Evolutionary conservation across 2,113 vertebrate genomes (phyloP), one percentile per base, ranked within the genome.

Genomic region (Seriola quinqueradiata): DNA sequence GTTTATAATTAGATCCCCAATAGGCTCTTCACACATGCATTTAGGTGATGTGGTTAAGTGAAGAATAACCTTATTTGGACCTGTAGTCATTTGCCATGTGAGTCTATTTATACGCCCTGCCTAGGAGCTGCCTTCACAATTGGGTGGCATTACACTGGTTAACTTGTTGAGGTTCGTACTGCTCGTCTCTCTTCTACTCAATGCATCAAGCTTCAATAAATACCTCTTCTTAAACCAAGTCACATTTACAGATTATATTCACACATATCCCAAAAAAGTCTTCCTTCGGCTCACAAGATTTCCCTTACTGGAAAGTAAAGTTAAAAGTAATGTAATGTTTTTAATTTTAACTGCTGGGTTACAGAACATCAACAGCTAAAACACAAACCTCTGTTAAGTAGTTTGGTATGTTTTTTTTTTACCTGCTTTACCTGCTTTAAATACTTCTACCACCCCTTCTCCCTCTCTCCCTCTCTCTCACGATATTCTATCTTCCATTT

Each of bases 401-500:
- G 13, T 48, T 32, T n/a, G 59, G 2, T 81, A n/a, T 36, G 25
- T 2, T 2, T 28, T 28, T 25, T 76, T 67, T 34, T 23, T 48
- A 16, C 6, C 13, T 61, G 9, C 60, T 2, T 48, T 46, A 46
- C 40, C 13, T 61, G 12, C 60, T 2, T 48, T 46, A 46, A 7
- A 10, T 10, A 8, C 40, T 11, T 42, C 40, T 8, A 42, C 40
- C 2, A 12, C 46, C 46, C 12, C 40, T 6, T 42, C 42, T 38
- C 14, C 38, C 7, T 28, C 14, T 38, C 19, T 12, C 40, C 23
- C 9, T 69, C 21, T 74, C 5, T 48, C 5, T 1, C 21, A 66
- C 58, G 48, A 12, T 74, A 14, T 61, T 34, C 46, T 48, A 16
- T 70, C 50, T 14, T 68, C 59, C 42, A 28, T 82, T 61, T 61